Base-by-base conservation (phyloP, 2,113 vertebrate species). In the Poeciliopsis occidentalis region DNA sequence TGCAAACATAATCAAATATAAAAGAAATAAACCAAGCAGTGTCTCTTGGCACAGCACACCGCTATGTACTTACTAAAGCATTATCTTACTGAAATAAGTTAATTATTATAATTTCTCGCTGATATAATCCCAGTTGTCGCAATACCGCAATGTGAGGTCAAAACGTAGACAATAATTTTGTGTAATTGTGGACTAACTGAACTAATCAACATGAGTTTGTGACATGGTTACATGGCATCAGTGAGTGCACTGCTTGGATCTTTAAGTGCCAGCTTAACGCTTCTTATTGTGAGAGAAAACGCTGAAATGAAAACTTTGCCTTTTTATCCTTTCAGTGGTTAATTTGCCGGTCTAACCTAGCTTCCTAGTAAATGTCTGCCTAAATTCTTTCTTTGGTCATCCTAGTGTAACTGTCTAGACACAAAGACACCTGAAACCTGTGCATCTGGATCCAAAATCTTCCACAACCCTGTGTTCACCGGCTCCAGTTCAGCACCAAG, bases 351-450 rank as follows among this genome's bases (percentile, higher is more conserved):
- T 4, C 27, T 74, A 54, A 44, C 34, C 68, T 60, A 62, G 47
- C 26, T 67, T 65, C 8, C 31, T 62, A 15, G 19, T 63, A 54
- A 30, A 67, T 11, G 64, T 39, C 44, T 72, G 30, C 65, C 17
- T 61, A 44, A 69, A 62, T 54, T 67, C 60, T 79, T 39, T 73
- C 17, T 74, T 54, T 3, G 72, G 60, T 77, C 80, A 64, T 82
- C 71, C 47, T 62, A 60, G 60, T 80, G 83, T 78, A 86, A 78
- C 83, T 7, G 90, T 91, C 90, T 89, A 91, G 91, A 92, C 90
- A 67, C 13, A 15, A 71, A 66, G 91, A 90, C 74, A 89, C 78
- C 83, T 76, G 87, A 90, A 89, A 91, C 88, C 81, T 79, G 60
- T 69, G 67, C 80, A 61, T 75, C 61, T 66, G 78, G 67, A 63